Base-by-base conservation (phyloP, 1,140 invertebrate genomes). In the Calliopsis andreniformis region DNA sequence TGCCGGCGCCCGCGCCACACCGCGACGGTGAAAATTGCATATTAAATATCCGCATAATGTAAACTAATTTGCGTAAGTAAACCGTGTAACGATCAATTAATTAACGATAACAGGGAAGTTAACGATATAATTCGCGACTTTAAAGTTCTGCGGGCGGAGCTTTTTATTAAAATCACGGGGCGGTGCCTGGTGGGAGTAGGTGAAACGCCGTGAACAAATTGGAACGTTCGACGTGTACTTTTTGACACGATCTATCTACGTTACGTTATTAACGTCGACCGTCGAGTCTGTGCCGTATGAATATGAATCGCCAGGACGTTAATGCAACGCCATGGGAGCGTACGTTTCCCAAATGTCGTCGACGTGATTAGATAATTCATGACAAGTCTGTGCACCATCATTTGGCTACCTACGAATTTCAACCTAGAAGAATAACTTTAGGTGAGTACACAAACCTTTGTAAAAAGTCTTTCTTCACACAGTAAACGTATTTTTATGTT, bases 341-440 rank as follows among this genome's bases (percentile, higher is more conserved):
- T 73, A 45, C 45, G 58, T 23, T 42, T 42, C 45, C 32, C 28
- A 32, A 53, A 72, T 55, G n/a, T 66, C 62, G 16, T 28, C 39
- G 6, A 7, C 61, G 62, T 73, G 71, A 73, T 73, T 73, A 73
- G 61, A 66, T 66, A 73, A 73, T 66, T 64, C 56, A 53, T 43
- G 61, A 39, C 20, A 30, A 35, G 16, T 45, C 39, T 53, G 18
- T 10, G n/a, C 1, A 4, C 28, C 51, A 16, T 56, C 61, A 45
- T 39, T 28, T 56, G 71, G 28, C 39, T 0, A 10, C 20, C 32
- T 23, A 0, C n/a, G 7, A 51, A 8, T 18, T 18, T 5, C 14
- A 7, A 1, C 1, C 1, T 3, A 5, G 25, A 30, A n/a, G 12
- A 28, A 8, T 2, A 16, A 20, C 10, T 39, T 23, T 3, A 30